phyloP scores from a whole-genome alignment of 2,113 vertebrate genomes.

The Atractosteus spatula region DNA sequence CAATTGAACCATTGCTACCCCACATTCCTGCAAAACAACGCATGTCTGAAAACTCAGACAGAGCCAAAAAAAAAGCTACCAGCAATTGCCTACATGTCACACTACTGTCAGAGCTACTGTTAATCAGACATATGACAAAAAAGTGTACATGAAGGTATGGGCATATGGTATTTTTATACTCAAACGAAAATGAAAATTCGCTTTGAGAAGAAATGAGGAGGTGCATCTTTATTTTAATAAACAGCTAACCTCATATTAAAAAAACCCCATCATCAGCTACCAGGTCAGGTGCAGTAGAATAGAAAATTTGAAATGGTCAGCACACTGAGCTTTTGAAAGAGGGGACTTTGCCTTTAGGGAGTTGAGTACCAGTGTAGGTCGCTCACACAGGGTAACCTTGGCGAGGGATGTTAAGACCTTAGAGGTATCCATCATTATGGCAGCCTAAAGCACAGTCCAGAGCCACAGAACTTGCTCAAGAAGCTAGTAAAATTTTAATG shows the following conservation, averaged over 20 bases:
- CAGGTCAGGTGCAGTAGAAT: neutral
- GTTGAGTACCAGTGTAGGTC: conserved; percentile 57
- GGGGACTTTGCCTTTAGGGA: conserved; percentile 57
- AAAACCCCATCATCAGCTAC: too few relatives aligned
- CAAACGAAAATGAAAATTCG: neutral
- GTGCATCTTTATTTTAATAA: neutral
- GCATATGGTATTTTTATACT: too few relatives aligned
- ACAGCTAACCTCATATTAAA: too few relatives aligned
- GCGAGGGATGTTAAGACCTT: conserved; percentile 71
- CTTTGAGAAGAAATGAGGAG: too few relatives aligned
- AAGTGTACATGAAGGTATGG: neutral
- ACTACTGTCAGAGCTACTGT: neutral
- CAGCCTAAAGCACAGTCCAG: conserved; percentile 70
- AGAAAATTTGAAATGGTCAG: neutral
- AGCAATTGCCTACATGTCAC: neutral
- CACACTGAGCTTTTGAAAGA: neutral
- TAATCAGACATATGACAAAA: too few relatives aligned
- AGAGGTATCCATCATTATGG: conserved; percentile 76
- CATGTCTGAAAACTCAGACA: neutral
- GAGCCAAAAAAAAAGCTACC: neutral
- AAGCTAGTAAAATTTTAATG: conserved; percentile 99
- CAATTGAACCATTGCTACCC: too few relatives aligned
- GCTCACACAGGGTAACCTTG: conserved; percentile 75
- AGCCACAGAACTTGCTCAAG: conserved; percentile 80
- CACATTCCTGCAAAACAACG: too few relatives aligned